Evolutionary conservation across 2,797 vertebrate genomes (phyloP).

Genomic region (Chelonia mydas): DNA sequence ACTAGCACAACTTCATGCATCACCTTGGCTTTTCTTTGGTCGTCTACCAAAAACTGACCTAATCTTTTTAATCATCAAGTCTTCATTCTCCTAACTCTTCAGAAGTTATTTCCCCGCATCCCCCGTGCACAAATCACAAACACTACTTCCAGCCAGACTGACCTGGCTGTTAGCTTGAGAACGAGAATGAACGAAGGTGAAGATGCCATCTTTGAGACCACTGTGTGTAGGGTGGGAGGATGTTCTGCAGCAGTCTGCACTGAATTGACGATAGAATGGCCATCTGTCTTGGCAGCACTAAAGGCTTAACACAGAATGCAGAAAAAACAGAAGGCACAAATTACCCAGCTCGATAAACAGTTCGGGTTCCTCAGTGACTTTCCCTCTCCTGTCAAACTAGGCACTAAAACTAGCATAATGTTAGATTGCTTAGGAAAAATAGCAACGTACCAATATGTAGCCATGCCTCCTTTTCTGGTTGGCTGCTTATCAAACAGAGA

Average conservation of each 20-base stretch:
- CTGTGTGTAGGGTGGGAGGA: background rate
- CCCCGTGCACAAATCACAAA: background rate
- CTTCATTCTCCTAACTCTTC: background rate
- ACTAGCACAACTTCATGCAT: background rate
- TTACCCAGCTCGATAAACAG: rapidly evolving
- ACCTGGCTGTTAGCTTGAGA: too few species aligned
- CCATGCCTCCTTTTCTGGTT: background rate
- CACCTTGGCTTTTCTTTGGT: background rate
- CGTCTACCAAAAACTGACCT: too few species aligned
- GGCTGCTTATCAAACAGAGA: background rate
- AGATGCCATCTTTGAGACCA: background rate
- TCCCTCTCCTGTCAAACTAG: too few species aligned
- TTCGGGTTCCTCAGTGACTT: too few species aligned
- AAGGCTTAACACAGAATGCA: background rate
- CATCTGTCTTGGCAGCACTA: background rate
- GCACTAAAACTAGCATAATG: too few species aligned
- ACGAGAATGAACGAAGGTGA: background rate
- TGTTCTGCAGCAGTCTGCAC: background rate
- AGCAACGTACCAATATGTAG: too few species aligned
- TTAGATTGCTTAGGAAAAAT: too few species aligned
- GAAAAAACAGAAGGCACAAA: background rate
- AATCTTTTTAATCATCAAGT: background rate
- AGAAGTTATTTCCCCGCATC: background rate
- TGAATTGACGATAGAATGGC: background rate
- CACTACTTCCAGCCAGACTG: background rate